Evolutionary conservation across 2,797 vertebrate genomes (phyloP).

Genomic region (Spinus pinus): DNA sequence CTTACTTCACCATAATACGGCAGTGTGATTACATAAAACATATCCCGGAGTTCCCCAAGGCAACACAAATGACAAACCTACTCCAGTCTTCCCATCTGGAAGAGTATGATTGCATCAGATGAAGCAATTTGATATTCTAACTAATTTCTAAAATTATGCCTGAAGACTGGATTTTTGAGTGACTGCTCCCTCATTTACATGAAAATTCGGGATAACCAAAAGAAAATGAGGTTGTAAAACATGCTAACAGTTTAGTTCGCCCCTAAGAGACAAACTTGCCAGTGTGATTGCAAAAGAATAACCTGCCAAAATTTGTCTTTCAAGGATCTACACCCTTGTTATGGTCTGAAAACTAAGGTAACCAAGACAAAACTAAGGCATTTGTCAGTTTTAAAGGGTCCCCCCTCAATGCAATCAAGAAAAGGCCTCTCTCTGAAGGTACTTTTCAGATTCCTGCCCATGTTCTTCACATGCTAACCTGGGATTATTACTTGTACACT

Average conservation of each 20-base stretch:
- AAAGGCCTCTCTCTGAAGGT: background rate
- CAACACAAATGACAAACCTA: background rate
- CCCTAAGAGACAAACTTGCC: background rate
- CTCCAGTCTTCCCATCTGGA: background rate
- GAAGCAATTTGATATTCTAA: background rate
- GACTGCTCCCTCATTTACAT: background rate
- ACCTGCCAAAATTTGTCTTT: background rate
- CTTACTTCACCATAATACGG: background rate
- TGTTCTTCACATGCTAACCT: background rate
- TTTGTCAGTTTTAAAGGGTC: background rate
- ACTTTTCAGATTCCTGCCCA: background rate
- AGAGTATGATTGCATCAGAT: background rate
- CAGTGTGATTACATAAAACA: background rate
- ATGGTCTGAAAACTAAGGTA: background rate
- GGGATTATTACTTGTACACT: background rate
- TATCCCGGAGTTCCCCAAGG: background rate
- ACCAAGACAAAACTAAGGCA: background rate
- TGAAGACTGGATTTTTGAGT: background rate
- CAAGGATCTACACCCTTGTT: background rate
- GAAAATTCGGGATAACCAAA: background rate
- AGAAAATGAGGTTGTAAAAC: background rate
- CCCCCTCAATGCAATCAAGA: rapidly evolving
- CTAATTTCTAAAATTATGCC: background rate
- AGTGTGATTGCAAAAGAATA: background rate
- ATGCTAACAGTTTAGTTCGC: background rate